Percentiles rank a stretch among this genome's conserved stretches.
These are phyloP conservation scores for Sylvietta virens DNA, from an alignment of 2,113 vertebrate species.

Conservation along the genomic window DNA sequence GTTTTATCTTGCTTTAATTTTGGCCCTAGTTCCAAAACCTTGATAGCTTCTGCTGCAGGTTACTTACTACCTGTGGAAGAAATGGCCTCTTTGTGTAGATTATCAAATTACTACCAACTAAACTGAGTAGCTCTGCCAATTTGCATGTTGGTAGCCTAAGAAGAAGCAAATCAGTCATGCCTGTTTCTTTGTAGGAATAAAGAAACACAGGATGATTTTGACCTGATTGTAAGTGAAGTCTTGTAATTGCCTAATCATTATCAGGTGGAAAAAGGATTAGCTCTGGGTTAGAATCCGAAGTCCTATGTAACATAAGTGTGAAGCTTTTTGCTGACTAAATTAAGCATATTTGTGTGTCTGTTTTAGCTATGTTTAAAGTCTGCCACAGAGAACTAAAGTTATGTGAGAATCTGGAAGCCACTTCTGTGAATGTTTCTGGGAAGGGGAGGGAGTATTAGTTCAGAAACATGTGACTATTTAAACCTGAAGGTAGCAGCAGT, in stretches of 20 bases:
- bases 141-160: background rate
- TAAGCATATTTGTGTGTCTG: background rate
- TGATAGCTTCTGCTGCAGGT: background rate
- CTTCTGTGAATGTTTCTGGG: background rate
- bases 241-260: conserved; percentile 23
- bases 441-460: background rate
- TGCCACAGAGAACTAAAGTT: background rate
- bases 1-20: background rate
- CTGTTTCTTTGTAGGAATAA: background rate
- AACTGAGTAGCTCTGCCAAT: background rate
- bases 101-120: background rate
- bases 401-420: background rate
- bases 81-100: background rate
- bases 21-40: background rate
- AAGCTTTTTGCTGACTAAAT: background rate
- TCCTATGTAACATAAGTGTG: background rate
- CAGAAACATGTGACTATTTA: background rate
- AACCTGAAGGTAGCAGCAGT: background rate
- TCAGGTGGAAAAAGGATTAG: conserved; percentile 53
- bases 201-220: background rate
- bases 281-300: background rate
- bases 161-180: background rate
- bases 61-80: background rate
- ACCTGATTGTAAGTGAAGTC: background rate
- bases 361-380: background rate